Percentiles rank a stretch among this genome's conserved stretches.
Conservation (phyloP, 2,113 vertebrate species). For the Lagopus muta region DNA sequence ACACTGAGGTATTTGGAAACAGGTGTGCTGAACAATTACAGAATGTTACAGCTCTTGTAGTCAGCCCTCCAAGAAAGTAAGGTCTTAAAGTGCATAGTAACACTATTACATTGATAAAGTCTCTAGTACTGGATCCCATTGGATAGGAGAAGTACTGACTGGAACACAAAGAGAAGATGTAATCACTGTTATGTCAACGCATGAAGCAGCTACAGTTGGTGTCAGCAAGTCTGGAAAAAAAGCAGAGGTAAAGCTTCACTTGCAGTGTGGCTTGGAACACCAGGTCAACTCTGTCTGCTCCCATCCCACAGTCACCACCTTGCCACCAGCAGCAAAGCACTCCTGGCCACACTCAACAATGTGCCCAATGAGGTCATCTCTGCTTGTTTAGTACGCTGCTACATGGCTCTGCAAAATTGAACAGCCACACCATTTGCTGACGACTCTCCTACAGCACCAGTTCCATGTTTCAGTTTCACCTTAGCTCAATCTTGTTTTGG, state of each 20-base stretch:
- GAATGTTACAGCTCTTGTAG: constrained; percentile 71
- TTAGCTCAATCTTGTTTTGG: not conserved
- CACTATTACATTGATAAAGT: constrained; percentile 73
- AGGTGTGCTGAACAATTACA: constrained; percentile 81
- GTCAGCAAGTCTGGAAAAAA: not conserved
- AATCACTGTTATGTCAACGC: constrained; percentile 15
- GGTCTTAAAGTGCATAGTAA: constrained; percentile 60
- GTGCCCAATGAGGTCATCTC: not conserved
- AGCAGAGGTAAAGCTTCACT: constrained; percentile 1
- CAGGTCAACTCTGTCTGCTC: not conserved
- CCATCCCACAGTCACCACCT: not conserved
- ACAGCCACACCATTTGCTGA: not conserved
- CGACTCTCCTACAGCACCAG: not conserved
- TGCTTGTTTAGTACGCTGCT: not conserved
- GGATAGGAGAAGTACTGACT: constrained; percentile 35
- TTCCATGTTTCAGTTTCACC: not conserved
- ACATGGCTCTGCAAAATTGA: not conserved
- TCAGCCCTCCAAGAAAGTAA: constrained; percentile 69
- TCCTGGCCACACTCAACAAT: not conserved
- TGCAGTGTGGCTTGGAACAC: not conserved
- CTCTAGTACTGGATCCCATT: constrained; percentile 31
- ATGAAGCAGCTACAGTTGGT: constrained; percentile 3
- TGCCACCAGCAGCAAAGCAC: rapidly evolving
- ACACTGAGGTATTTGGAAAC: constrained; percentile 80
- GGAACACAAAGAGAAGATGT: constrained; percentile 8